Evolutionary conservation across 2,797 vertebrate species (phyloP).

Genomic region (Acipenser ruthenus): DNA sequence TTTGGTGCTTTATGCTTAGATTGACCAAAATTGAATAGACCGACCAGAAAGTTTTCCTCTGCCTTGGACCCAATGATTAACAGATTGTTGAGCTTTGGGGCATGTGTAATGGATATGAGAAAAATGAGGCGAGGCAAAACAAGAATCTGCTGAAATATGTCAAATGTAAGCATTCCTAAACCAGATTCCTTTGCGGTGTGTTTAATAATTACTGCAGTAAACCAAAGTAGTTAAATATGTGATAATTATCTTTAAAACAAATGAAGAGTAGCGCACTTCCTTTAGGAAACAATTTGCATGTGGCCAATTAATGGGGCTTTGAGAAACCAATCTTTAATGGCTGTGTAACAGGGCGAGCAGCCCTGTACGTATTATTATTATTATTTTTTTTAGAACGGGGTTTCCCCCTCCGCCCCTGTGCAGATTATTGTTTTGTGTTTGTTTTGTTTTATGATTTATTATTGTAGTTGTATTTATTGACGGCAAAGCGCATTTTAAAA

Average conservation of each 20-base stretch:
- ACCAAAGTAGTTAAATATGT: background rate
- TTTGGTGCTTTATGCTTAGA: background rate
- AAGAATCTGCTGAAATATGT: conserved; percentile 45
- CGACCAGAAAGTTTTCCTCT: background rate
- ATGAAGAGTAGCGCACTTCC: too few species aligned
- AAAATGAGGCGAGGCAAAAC: conserved; percentile 26
- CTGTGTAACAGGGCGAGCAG: conserved; percentile 43
- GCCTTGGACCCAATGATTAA: conserved; percentile 49
- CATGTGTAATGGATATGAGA: conserved; percentile 20
- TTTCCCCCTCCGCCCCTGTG: background rate
- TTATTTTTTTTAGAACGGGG: background rate
- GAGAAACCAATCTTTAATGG: background rate
- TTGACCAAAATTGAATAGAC: background rate
- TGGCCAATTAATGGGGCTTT: background rate
- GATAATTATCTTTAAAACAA: background rate
- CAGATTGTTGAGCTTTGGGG: conserved; percentile 39
- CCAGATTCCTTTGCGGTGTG: conserved; percentile 47
- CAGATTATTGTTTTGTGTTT: conserved; percentile 37
- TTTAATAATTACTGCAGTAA: conserved; percentile 20
- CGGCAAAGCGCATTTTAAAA: background rate
- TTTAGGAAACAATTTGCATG: too few species aligned
- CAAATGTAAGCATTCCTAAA: conserved; percentile 62
- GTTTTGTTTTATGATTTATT: conserved; percentile 25
- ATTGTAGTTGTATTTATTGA: conserved; percentile 12
- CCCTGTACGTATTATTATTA: conserved; percentile 36